Percentiles rank a stretch among this genome's conserved stretches.
phyloP scores from a whole-genome alignment of 2,888 invertebrate species.

The Dicyrtoma fusca region DNA sequence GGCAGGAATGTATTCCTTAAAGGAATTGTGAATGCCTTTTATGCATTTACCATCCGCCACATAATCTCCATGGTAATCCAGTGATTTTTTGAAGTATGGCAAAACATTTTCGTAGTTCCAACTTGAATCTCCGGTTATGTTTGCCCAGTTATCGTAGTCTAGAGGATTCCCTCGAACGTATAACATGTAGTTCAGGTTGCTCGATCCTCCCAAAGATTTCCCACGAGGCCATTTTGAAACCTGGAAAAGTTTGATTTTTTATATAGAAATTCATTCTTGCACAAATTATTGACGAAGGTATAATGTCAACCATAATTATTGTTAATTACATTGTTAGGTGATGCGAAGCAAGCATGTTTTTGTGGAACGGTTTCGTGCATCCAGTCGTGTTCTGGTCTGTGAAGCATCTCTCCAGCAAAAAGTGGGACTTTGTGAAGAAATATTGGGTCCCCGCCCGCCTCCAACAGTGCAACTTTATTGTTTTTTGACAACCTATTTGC shows the following conservation, averaged over 20 bases:
- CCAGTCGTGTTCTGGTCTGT: constrained; percentile 72
- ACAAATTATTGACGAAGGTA: no score
- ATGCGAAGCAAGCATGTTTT: constrained; percentile 63
- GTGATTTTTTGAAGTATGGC: constrained; percentile 43
- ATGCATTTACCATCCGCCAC: constrained; percentile 38
- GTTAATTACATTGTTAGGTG: not conserved
- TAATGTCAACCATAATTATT: no score
- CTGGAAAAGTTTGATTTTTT: not conserved
- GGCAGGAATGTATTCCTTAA: no score
- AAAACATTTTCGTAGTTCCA: constrained; percentile 52
- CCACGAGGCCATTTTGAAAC: constrained; percentile 14
- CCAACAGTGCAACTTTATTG: constrained; percentile 44
- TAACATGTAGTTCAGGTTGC: constrained; percentile 63
- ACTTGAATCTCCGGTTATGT: constrained; percentile 38
- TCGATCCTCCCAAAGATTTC: constrained; percentile 30
- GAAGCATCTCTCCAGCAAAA: constrained; percentile 56
- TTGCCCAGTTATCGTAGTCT: constrained; percentile 52
- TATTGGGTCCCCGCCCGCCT: constrained; percentile 48
- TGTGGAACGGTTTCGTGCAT: constrained; percentile 71
- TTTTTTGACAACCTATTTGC: constrained; percentile 48
- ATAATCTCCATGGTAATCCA: constrained; percentile 45
- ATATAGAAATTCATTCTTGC: no score
- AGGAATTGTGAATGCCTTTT: no score
- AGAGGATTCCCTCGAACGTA: constrained; percentile 61
- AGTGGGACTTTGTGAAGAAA: constrained; percentile 43